These are phyloP conservation scores for Aramus guarauna DNA, from an alignment of 2,113 vertebrate genomes.

Conservation along the genomic window DNA sequence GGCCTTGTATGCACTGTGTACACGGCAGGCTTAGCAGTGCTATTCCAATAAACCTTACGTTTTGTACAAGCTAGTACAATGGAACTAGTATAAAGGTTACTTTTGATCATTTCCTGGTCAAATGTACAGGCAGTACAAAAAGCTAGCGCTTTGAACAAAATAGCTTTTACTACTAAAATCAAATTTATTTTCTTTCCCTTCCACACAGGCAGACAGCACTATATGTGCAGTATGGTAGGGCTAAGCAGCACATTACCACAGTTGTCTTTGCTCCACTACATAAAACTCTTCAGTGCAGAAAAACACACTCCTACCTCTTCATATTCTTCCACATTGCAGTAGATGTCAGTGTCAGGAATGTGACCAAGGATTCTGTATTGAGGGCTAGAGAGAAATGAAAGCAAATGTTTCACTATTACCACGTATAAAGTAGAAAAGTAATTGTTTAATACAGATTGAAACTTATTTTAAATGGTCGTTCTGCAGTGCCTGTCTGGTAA, in stretches of 20 bases:
- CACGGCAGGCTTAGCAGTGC: background rate
- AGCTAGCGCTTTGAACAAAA: background rate
- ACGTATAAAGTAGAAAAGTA: background rate
- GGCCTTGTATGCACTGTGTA: background rate
- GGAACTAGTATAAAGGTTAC: background rate
- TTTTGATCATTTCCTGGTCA: background rate
- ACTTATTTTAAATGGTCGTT: background rate
- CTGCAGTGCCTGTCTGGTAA: background rate
- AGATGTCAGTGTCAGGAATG: slow-evolving; percentile 85
- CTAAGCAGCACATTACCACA: background rate
- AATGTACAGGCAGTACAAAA: background rate
- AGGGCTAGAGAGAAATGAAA: slow-evolving; percentile 75
- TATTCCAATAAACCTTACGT: background rate
- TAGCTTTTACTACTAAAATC: background rate
- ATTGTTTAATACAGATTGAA: background rate
- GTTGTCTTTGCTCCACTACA: background rate
- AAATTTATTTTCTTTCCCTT: background rate
- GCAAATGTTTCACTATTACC: background rate
- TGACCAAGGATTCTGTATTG: slow-evolving; percentile 86
- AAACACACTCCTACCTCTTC: slow-evolving; percentile 81
- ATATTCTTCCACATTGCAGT: slow-evolving; percentile 86
- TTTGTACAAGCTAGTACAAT: background rate
- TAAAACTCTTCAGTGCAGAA: background rate
- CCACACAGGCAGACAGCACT: background rate
- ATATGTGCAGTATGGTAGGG: background rate